A percentile compares a stretch with the other conserved stretches of the same genome.
These are phyloP conservation scores for Caranx melampygus DNA, from an alignment of 2,113 vertebrate species.

Conservation along the genomic window DNA sequence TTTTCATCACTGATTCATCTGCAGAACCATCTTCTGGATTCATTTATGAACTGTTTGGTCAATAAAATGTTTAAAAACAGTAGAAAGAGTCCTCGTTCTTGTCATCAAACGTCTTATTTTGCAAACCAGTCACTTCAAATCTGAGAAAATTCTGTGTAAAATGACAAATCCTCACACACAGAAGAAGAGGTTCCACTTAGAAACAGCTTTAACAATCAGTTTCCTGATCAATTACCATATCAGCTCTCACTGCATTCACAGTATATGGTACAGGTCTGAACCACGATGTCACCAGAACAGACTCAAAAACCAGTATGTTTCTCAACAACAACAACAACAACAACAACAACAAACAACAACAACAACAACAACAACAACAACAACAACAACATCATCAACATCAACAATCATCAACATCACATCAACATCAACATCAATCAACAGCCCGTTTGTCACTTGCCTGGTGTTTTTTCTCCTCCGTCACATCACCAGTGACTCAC, in stretches of 20 bases:
- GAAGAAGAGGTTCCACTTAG: no score
- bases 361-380: no score
- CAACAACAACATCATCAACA: no score
- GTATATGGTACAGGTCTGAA: neutral
- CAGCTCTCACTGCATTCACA: neutral
- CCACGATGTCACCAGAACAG: neutral
- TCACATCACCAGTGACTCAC: constrained; percentile 51
- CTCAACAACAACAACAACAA: no score
- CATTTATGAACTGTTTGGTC: neutral
- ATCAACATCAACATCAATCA: neutral
- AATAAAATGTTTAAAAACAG: neutral
- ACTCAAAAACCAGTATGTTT: no score
- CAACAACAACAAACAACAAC: no score
- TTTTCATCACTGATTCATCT: neutral
- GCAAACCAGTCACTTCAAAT: no score
- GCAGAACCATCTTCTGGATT: neutral
- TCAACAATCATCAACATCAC: no score
- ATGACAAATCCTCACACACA: neutral
- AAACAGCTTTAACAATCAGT: neutral
- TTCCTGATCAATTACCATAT: neutral
- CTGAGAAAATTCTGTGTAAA: no score
- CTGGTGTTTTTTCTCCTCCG: constrained; percentile 36
- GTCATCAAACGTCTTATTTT: no score
- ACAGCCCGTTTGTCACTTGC: constrained; percentile 25
- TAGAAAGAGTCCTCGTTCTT: no score